Base-by-base conservation (phyloP, 1,140 invertebrate genomes). In the Brachionus koreanus region DNA sequence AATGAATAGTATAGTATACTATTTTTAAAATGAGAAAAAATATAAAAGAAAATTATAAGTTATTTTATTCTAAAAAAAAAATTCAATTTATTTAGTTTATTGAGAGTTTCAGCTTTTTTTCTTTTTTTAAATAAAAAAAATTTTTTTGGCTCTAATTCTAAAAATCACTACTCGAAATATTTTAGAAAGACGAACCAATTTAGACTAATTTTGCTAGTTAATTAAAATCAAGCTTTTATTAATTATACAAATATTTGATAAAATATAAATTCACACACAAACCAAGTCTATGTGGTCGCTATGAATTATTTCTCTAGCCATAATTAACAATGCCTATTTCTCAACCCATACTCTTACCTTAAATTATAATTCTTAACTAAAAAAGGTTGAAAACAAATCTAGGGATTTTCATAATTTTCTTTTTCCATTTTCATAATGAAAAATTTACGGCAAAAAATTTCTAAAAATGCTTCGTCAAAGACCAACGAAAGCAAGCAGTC, bases 401-500 rank as follows among this genome's bases (percentile, higher is more conserved):
- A 65, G 63, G 33, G n/a, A 65, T 65, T 65, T 65, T 65, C 33
- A 65, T 65, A 65, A 65, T 33, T 65, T 37, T 33, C 12, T 65
- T 65, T 65, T 9, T 69, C 19, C 5, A 13, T 16, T 37, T 69
- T 69, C 33, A 69, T 39, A 35, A 69, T 69, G 65, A 25, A 65
- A 37, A 65, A 33, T 65, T 33, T 65, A n/a, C 25, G 63, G n/a
- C 33, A 69, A 39, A 69, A 69, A 12, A 42, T 69, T 69, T 23
- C 19, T 16, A 37, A 37, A 69, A 69, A 69, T 7, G 9, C 5
- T 63, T 19, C 5, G 39, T 39, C 33, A 12, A 69, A 37, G 16
- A 7, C 65, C 1, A 69, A 16, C n/a, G 37, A 39, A 9, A 37
- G 6, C 29, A 37, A 69, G 37, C 33, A 35, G 5, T 69, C 3